Evolutionary conservation across 2,888 invertebrate species (phyloP), one percentile per base, ranked within the genome.

Genomic region (Cancer borealis): DNA sequence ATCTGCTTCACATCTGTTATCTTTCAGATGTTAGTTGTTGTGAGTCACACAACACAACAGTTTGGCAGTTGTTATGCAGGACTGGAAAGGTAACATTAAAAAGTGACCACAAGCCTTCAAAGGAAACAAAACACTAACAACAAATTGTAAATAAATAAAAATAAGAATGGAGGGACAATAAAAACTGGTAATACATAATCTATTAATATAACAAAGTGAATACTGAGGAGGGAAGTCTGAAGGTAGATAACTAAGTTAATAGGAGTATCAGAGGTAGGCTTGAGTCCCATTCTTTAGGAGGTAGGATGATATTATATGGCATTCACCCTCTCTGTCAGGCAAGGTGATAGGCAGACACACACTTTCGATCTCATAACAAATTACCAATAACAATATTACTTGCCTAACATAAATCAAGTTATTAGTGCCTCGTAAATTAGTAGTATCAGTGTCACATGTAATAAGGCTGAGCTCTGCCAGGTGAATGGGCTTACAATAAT

Each of bases 291-390:
- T 84, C 12, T 84, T 3, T 84, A 39, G 30, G 39, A 39, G 26
- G 10, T 26, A 84, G 84, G 84, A 84, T 39, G 39, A n/a, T 73
- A 26, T n/a, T 73, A 73, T 8, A 1, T 73, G 6, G 26, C 8
- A 73, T 73, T 73, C n/a, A 73, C n/a, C n/a, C 73, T 73, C 26
- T 8, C 26, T 73, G 73, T 73, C 73, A 73, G 73, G 73, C n/a
- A 73, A 73, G 26, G 26, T 73, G 26, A 73, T 73, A n/a, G 73
- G 73, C 4, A 26, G 26, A 26, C 26, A 73, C 4, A 73, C n/a
- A n/a, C 66, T 73, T 1, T 73, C n/a, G 73, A 73, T 73, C 73
- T 26, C n/a, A 73, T 73, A 60, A 21, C n/a, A 73, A 26, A 73
- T 26, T 73, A 73, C 73, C 73, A 73, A 73, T 73, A 73, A 73